phyloP scores from a whole-genome alignment of 2,797 vertebrate species.

The Etheostoma perlongum region DNA sequence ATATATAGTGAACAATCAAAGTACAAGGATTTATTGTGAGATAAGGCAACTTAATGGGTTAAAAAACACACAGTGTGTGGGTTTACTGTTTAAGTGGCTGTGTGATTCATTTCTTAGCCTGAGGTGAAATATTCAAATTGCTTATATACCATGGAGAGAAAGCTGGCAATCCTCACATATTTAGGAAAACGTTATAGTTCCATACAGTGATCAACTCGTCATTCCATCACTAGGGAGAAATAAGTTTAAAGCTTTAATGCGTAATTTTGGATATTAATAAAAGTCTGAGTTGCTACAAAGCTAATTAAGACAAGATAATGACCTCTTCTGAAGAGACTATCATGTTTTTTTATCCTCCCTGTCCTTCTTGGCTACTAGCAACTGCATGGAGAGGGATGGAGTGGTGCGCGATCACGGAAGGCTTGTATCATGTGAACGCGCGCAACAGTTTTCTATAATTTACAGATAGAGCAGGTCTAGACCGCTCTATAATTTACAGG shows the following conservation, averaged over 20 bases:
- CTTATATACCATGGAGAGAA: background rate
- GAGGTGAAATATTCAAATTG: background rate
- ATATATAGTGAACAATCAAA: constrained; percentile 32
- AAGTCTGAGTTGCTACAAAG: too few relatives aligned
- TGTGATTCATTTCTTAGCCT: background rate
- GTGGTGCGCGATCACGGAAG: too few relatives aligned
- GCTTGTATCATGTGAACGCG: too few relatives aligned
- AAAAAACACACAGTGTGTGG: background rate
- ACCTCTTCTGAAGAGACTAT: too few relatives aligned
- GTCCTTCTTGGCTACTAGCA: too few relatives aligned
- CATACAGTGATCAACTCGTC: background rate
- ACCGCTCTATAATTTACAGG: too few relatives aligned
- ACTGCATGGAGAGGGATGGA: too few relatives aligned
- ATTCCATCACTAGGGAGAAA: background rate
- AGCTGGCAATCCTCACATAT: background rate
- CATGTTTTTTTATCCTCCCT: too few relatives aligned
- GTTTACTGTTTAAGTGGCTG: background rate
- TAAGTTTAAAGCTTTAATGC: background rate
- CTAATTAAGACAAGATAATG: too few relatives aligned
- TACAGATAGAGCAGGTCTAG: too few relatives aligned
- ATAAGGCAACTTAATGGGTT: constrained; percentile 3
- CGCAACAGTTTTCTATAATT: too few relatives aligned
- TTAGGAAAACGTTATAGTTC: background rate
- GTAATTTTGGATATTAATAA: too few relatives aligned
- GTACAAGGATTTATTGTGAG: background rate